Conservation (phyloP, 2,113 vertebrate genomes). For the Saimiri boliviensis region DNA sequence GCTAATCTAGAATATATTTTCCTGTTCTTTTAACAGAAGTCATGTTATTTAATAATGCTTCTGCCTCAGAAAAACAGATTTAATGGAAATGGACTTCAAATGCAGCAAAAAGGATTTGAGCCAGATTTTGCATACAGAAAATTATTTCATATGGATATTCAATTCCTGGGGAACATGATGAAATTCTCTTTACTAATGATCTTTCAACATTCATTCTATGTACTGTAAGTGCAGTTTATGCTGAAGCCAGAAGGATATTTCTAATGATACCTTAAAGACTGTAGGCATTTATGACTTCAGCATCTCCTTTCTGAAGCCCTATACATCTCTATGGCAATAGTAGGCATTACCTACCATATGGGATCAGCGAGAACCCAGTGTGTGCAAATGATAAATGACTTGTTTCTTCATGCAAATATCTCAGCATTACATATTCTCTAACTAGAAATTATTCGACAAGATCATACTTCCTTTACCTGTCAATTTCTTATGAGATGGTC, state of each 20-base stretch:
- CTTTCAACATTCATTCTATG: neutral
- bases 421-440: neutral
- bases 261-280: neutral
- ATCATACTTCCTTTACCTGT: neutral
- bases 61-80: neutral
- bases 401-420: neutral
- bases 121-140: slow-evolving; percentile 13
- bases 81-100: slow-evolving; percentile 45
- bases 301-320: neutral
- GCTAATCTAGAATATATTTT: neutral
- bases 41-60: slow-evolving; percentile 33
- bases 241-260: neutral
- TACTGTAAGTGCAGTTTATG: neutral
- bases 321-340: neutral
- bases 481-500: neutral
- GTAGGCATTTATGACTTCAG: neutral
- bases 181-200: neutral
- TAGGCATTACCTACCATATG: neutral
- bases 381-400: neutral
- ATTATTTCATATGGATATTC: neutral
- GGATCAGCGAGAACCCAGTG: neutral
- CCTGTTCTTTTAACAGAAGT: neutral
- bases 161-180: neutral
- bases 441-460: slow-evolving; percentile 14
- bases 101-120: slow-evolving; percentile 8